Conservation (phyloP, 2,888 invertebrate genomes). For the Hydriomena furcata region DNA sequence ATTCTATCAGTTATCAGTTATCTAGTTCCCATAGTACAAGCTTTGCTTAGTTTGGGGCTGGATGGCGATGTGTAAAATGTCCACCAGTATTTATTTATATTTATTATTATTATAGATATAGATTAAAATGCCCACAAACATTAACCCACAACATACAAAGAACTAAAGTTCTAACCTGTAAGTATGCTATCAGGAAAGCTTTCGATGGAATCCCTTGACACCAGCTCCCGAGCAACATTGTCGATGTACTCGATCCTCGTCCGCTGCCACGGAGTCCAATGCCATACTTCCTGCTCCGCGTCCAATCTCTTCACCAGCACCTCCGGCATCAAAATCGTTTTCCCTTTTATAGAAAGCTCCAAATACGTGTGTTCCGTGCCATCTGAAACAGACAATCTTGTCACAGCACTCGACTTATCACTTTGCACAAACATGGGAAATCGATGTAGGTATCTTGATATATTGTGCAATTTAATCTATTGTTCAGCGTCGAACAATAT, state of each 20-base stretch:
- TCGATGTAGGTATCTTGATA: slow-evolving; percentile 3
- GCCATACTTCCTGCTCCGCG: slow-evolving; percentile 63
- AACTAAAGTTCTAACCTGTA: slow-evolving; percentile 62
- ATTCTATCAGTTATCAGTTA: too few species aligned
- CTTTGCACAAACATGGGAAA: slow-evolving; percentile 4
- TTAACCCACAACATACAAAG: too few species aligned
- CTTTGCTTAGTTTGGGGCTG: too few species aligned
- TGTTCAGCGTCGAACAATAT: neutral
- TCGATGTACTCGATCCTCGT: slow-evolving; percentile 60
- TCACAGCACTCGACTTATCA: slow-evolving; percentile 5
- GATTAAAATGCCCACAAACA: too few species aligned
- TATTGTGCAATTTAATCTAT: slow-evolving; percentile 5
- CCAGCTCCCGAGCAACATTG: slow-evolving; percentile 49
- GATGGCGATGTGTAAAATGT: too few species aligned
- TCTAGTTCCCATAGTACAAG: too few species aligned
- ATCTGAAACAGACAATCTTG: slow-evolving; percentile 44
- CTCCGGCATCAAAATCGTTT: slow-evolving; percentile 54
- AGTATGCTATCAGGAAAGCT: slow-evolving; percentile 83
- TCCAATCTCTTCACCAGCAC: slow-evolving; percentile 56
- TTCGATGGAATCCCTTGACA: slow-evolving; percentile 63
- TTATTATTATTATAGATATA: too few species aligned
- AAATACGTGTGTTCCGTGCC: slow-evolving; percentile 40
- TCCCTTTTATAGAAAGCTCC: slow-evolving; percentile 52
- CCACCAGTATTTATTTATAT: too few species aligned
- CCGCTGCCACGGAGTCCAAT: slow-evolving; percentile 73